These are phyloP conservation scores for Polypedilum pembai DNA, from an alignment of 1,140 invertebrate genomes.

Conservation along the genomic window DNA sequence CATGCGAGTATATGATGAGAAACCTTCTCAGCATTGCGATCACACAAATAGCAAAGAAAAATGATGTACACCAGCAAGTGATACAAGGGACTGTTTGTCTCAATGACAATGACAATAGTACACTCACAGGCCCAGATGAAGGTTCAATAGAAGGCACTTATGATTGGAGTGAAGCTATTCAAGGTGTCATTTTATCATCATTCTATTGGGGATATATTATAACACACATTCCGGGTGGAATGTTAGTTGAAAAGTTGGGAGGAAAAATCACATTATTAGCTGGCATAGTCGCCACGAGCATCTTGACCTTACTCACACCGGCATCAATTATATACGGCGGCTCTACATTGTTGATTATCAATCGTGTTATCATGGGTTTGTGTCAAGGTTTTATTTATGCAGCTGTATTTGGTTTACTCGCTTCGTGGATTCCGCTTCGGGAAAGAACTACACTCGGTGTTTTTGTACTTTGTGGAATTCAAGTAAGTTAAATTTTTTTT, in stretches of 20 bases:
- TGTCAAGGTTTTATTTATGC: constrained; percentile 28
- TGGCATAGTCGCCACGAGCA: constrained; percentile 42
- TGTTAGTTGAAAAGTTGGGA: constrained; percentile 51
- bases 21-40: constrained; percentile 65
- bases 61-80: constrained; percentile 28
- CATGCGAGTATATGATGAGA: constrained; percentile 60
- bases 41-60: constrained; percentile 55
- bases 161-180: constrained; percentile 53
- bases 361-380: constrained; percentile 43
- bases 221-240: constrained; percentile 55
- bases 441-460: constrained; percentile 27
- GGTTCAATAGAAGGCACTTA: constrained; percentile 42
- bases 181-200: constrained; percentile 50
- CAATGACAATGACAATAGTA: constrained; percentile 40
- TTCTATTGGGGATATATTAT: constrained; percentile 58
- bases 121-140: constrained; percentile 38
- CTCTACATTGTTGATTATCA: constrained; percentile 34
- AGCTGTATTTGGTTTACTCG: constrained; percentile 1
- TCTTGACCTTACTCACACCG: constrained; percentile 44
- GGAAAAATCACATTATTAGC: constrained; percentile 50
- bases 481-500: too few species aligned
- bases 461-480: constrained; percentile 26
- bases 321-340: constrained; percentile 36
- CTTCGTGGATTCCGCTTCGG: constrained; percentile 14
- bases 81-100: constrained; percentile 37